phyloP scores from a whole-genome alignment of 2,888 invertebrate genomes.

The Gerris lacustris region DNA sequence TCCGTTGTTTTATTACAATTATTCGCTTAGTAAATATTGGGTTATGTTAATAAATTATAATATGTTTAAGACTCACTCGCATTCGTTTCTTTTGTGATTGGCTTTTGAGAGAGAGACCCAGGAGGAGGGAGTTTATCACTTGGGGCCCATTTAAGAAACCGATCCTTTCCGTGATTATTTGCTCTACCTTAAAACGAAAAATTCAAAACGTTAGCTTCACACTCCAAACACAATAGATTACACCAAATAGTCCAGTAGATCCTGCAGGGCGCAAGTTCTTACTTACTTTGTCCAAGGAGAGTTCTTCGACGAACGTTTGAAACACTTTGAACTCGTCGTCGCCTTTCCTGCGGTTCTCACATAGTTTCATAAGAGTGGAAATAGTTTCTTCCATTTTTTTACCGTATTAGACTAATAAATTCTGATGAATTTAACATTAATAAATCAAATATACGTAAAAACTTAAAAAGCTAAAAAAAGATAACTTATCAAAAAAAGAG shows the following conservation, averaged over 20 bases:
- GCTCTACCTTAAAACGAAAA: constrained; percentile 32
- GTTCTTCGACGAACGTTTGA: constrained; percentile 27
- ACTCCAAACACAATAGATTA: not conserved
- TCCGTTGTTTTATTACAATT: too few species aligned
- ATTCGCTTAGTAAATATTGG: too few species aligned
- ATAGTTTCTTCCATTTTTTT: constrained; percentile 16
- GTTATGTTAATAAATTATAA: too few species aligned
- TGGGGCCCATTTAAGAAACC: constrained; percentile 32
- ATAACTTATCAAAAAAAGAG: too few species aligned
- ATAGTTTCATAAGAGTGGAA: constrained; percentile 17
- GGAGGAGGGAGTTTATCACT: constrained; percentile 34
- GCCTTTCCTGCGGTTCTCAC: constrained; percentile 20
- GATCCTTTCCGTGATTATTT: constrained; percentile 32
- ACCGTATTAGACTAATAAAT: too few species aligned
- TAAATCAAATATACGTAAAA: too few species aligned
- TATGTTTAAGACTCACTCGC: too few species aligned
- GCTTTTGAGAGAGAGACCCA: constrained; percentile 32
- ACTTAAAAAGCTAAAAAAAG: too few species aligned
- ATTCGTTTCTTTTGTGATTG: constrained; percentile 33
- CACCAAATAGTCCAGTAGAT: not conserved
- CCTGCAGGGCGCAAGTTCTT: not conserved
- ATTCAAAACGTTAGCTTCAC: constrained; percentile 7
- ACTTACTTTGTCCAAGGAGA: constrained; percentile 27
- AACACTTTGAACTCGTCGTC: constrained; percentile 27
- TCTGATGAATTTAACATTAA: too few species aligned